Base-by-base conservation (phyloP, 2,888 invertebrate species). In the Tinea trinotella region DNA sequence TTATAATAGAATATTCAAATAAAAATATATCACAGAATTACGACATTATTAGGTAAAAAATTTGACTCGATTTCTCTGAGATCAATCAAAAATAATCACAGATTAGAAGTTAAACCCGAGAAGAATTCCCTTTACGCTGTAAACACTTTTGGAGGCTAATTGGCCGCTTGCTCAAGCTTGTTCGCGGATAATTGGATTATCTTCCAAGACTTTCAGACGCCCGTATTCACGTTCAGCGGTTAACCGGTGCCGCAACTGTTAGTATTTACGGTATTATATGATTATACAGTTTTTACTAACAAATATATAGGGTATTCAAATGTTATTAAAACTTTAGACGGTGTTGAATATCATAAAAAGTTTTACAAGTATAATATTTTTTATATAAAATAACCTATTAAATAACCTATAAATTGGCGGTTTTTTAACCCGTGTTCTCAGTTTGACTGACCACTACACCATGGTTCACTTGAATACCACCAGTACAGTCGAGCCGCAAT, bases 161-260 rank as follows among this genome's bases (percentile, higher is more conserved):
- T 72, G 68, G 67, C 63, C 59, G 64, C 60, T 61, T 64, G 67
- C 35, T 66, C 63, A 61, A 60, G 64, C 64, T 64, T 63, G 66
- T 66, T 64, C 62, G 55, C 60, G 62, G 61, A 64, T 74, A 74
- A 74, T 74, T 71, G 70, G 70, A 70, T 72, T 74, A 74, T 68
- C 69, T 50, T 63, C 58, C 56, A 61, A 61, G 62, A 66, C 62
- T 65, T 66, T 61, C 61, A 60, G 55, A 64, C 64, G 61, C 64
- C 55, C 53, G 49, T 50, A 56, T 55, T 55, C 67, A 57, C 58
- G 59, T 67, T 65, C 58, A 55, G 65, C 60, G 66, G 66, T 63
- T 65, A 64, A 68, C 65, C 65, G 44, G 55, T 54, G 54, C 55
- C 56, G 30, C 7, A 7, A 10, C 30, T 30, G 30, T 30, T 30